Evolutionary conservation across 2,888 invertebrate species (phyloP), one percentile per base, ranked within the genome.

Genomic region (Agrilus mali): DNA sequence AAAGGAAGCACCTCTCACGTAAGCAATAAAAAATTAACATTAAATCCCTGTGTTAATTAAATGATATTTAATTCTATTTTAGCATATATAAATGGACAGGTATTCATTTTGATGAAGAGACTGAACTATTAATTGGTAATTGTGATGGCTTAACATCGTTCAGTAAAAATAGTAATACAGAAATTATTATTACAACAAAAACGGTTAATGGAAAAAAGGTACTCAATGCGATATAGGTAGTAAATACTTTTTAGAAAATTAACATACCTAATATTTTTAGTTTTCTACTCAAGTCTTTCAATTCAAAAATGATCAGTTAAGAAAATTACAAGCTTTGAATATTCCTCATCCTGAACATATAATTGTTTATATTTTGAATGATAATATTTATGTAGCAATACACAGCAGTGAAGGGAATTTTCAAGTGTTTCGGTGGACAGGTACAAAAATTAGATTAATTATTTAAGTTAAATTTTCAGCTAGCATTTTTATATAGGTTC

Each of bases 11-110:
- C 39, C 41, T 35, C 47, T 54, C 16, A 47, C 50, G 62, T 61
- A 53, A 51, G 55, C 52, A 47, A 14, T 22, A n/a, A n/a, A n/a
- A n/a, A n/a, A n/a, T n/a, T n/a, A n/a, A n/a, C n/a, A n/a, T n/a
- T n/a, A n/a, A n/a, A n/a, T n/a, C n/a, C n/a, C n/a, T n/a, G n/a
- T 5, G 7, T 41, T 36, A 14, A 14, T 37, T 33, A n/a, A n/a
- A n/a, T n/a, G n/a, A n/a, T n/a, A 22, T 38, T 41, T 34, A 22
- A 41, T 16, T 16, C 22, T 35, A 54, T 60, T 20, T 52, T 48
- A 62, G 61, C 14, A 44, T 61, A 44, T 61, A 60, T 46, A 57
- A 59, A 49, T 62, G 60, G 57, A 39, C 54, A 8, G 55, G 52
- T 36, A 50, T 56, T 27, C 50, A 61, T 53, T 61, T 61, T 49